These are phyloP conservation scores for Melitaea athalia DNA, from an alignment of 2,888 invertebrate species.

Conservation along the genomic window DNA sequence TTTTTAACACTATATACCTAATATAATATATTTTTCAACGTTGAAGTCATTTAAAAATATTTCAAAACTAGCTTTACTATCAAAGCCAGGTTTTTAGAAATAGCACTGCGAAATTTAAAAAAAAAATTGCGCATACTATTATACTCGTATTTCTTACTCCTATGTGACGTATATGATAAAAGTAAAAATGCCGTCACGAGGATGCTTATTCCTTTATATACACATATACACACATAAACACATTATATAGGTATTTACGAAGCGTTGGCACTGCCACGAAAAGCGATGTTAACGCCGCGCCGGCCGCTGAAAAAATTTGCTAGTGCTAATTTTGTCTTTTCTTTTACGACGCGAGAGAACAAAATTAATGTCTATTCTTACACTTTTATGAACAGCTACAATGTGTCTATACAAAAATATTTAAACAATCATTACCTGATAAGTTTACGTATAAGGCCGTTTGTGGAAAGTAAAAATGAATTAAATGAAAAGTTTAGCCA, in stretches of 20 bases:
- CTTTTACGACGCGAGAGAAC: background rate
- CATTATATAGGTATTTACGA: no score
- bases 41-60: background rate
- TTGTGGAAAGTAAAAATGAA: no score
- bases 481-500: no score
- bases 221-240: no score
- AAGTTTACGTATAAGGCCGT: no score
- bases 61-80: background rate
- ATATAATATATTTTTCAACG: background rate
- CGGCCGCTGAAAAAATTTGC: constrained; percentile 40
- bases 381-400: background rate
- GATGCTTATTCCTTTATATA: constrained; percentile 20
- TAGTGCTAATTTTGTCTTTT: constrained; percentile 39
- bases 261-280: constrained; percentile 43
- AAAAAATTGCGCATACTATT: background rate
- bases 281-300: constrained; percentile 39
- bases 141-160: background rate
- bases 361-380: background rate
- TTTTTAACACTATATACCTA: constrained; percentile 2
- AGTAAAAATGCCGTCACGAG: constrained; percentile 4
- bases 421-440: background rate
- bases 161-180: background rate
- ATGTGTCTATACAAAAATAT: background rate
- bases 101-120: background rate
- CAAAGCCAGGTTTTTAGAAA: background rate